Evolutionary conservation across 92 coral and sea anemone genomes (phyloP).

Genomic region (Plumapathes pennacea): DNA sequence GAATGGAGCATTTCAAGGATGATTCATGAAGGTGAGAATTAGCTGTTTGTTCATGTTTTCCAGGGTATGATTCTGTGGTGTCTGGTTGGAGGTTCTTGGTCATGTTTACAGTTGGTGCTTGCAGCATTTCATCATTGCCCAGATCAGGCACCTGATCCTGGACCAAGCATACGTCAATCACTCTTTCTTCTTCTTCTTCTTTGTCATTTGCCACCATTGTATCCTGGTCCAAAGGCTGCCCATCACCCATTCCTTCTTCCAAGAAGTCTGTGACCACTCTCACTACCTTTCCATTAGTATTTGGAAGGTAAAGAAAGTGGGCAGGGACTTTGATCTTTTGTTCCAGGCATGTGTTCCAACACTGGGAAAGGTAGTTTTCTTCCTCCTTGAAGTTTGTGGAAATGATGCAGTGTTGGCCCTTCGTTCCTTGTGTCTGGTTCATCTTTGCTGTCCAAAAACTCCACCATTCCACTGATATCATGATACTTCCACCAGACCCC

Average conservation of each 20-base stretch:
- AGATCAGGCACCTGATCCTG: too few relatives aligned
- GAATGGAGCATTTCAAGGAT: too few relatives aligned
- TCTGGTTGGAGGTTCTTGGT: too few relatives aligned
- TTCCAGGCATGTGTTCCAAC: slow-evolving; percentile 41
- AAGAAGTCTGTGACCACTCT: too few relatives aligned
- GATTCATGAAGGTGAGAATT: too few relatives aligned
- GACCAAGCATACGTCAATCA: too few relatives aligned
- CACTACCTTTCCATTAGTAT: slow-evolving; percentile 17
- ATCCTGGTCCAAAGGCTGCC: not conserved
- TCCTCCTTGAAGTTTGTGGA: slow-evolving; percentile 34
- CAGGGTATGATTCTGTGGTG: too few relatives aligned
- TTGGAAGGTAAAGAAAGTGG: slow-evolving; percentile 20
- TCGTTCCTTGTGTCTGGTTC: not conserved
- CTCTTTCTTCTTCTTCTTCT: too few relatives aligned
- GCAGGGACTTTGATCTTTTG: slow-evolving; percentile 12
- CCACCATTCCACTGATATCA: slow-evolving; percentile 1
- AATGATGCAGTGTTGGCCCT: slow-evolving; percentile 33
- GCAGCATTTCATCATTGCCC: too few relatives aligned
- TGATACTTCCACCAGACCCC: slow-evolving; percentile 22
- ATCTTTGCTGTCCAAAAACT: slow-evolving; percentile 1
- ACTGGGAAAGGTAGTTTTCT: slow-evolving; percentile 25
- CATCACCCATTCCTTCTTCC: not conserved
- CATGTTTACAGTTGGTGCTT: too few relatives aligned
- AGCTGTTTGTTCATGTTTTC: too few relatives aligned
- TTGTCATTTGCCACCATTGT: not conserved